phyloP scores from a whole-genome alignment of 2,113 vertebrate species.

The Desmodus rotundus region DNA sequence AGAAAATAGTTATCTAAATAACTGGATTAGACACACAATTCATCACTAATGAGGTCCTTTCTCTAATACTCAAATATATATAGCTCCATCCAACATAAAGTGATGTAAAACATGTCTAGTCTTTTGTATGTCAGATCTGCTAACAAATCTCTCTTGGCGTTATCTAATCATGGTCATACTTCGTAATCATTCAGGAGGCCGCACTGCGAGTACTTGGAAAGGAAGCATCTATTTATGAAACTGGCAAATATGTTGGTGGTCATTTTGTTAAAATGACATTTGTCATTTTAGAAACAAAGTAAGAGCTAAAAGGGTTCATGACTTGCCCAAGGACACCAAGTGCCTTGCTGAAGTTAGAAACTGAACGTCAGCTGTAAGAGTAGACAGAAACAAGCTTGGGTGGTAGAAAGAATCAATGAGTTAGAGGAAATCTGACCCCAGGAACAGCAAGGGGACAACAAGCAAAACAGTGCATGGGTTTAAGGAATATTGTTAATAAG shows the following conservation, averaged over 20 bases:
- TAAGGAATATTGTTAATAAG: not conserved
- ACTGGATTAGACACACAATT: conserved; percentile 28
- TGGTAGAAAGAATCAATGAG: not conserved
- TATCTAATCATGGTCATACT: not conserved
- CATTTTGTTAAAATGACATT: not conserved
- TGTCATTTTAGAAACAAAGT: conserved; percentile 29
- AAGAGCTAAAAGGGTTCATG: not conserved
- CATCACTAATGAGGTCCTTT: not conserved
- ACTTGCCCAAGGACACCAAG: not conserved
- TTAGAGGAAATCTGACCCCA: not conserved
- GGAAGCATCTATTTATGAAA: not conserved
- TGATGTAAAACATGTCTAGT: not conserved
- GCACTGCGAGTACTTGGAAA: not conserved
- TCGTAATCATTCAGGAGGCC: not conserved
- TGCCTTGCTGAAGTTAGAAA: not conserved
- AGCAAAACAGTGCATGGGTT: not conserved
- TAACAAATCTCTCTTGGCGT: not conserved
- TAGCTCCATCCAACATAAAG: not conserved
- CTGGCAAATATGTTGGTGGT: not conserved
- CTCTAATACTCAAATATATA: not conserved
- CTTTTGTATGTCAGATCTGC: not conserved
- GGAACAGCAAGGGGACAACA: not conserved
- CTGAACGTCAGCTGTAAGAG: not conserved
- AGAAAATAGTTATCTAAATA: conserved; percentile 55
- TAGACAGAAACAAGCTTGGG: not conserved